Evolutionary conservation across 1,140 invertebrate genomes (phyloP), one percentile per base, ranked within the genome.

Genomic region (Euura saliciscinereae): DNA sequence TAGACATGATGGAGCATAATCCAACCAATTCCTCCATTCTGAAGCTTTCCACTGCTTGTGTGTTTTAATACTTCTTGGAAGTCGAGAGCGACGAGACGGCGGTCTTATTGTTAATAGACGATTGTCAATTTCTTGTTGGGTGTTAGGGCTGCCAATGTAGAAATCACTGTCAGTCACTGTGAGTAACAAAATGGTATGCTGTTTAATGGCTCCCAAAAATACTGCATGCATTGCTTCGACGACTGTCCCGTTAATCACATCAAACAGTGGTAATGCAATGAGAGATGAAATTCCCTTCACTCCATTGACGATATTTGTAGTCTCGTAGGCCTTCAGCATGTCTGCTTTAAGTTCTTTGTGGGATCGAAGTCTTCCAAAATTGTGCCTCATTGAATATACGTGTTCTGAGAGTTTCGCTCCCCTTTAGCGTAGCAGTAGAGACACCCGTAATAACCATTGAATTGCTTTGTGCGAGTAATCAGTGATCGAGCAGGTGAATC

Each of bases 21-120:
- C 43, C 28, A 69, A n/a, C 72, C 72, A 73, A 42, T 73, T 73
- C 43, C 66, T 51, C 42, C 66, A 69, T 73, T 73, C 71, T 43
- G 66, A 65, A 7, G 51, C 72, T 45, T 70, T 73, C 42, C 68
- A 73, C 2, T 66, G 45, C 4, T 44, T 65, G 45, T 44, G n/a
- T 5, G 51, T 13, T 64, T 69, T 44, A 0, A 73, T 28, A 69
- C 45, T 69, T 65, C 64, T 2, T 11, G 68, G 68, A 42, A 7
- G 2, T 8, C 67, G 44, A 11, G 72, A 69, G 2, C 51, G 51
- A 8, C 68, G 67, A 11, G 43, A 45, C 44, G 72, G 72, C 1
- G 68, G 68, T 65, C 43, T 69, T 1, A 73, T 73, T 4, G 46
- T 66, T 11, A 69, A 46, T 42, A 73, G 43, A 43, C 59, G 3